Evolutionary conservation across 2,797 vertebrate species (phyloP).

Genomic region (Gastrophryne carolinensis): DNA sequence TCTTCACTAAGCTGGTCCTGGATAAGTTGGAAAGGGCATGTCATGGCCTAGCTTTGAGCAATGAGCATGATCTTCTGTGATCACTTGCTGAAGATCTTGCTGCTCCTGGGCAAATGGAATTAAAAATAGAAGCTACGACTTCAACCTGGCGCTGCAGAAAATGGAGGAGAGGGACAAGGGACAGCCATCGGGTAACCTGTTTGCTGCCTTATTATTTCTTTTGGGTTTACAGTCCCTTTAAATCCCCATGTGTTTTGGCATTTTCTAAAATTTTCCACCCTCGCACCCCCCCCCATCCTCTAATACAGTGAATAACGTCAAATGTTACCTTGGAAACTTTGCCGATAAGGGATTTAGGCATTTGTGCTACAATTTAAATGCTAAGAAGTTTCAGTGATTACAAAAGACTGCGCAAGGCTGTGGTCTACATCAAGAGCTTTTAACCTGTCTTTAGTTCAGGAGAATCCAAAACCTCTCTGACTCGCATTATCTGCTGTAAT

Average conservation of each 20-base stretch:
- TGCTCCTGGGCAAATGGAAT: too few species aligned
- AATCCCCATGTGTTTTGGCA: not conserved
- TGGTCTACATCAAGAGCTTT: not conserved
- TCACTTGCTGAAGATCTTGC: too few species aligned
- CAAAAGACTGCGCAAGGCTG: slow-evolving; percentile 15
- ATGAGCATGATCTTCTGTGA: too few species aligned
- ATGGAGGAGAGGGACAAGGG: too few species aligned
- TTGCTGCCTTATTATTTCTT: too few species aligned
- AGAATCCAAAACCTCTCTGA: not conserved
- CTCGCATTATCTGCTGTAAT: slow-evolving; percentile 8
- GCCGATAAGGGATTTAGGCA: not conserved
- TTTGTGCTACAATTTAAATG: slow-evolving; percentile 26
- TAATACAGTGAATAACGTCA: not conserved
- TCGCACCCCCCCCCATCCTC: not conserved
- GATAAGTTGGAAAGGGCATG: too few species aligned
- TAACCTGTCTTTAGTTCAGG: slow-evolving; percentile 16
- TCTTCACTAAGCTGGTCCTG: too few species aligned
- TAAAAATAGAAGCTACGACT: too few species aligned
- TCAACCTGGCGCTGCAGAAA: too few species aligned
- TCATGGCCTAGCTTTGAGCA: too few species aligned
- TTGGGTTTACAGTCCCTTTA: too few species aligned
- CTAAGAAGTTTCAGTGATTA: not conserved
- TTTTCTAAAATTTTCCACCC: not conserved
- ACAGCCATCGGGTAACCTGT: too few species aligned
- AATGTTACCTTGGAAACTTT: slow-evolving; percentile 39